Base-by-base conservation (phyloP, 2,888 invertebrate genomes). In the Eupithecia subfuscata region DNA sequence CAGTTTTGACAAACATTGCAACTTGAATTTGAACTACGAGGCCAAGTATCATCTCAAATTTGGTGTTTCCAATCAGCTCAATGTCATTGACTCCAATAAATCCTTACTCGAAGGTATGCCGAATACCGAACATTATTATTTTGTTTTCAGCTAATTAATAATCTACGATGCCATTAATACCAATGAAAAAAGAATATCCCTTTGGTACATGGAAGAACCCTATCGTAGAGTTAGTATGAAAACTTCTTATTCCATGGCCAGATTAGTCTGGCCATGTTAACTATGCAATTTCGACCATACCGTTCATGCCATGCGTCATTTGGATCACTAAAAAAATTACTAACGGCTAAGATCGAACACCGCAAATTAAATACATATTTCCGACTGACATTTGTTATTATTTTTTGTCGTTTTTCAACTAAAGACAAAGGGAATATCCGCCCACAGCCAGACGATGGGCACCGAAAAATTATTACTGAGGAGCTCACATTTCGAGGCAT, bases 381-480 rank as follows among this genome's bases (percentile, higher is more conserved):
- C 85, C 84, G 87, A 87, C 90, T 91, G 93, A 91, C 92, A 87
- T 92, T 91, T 89, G 83, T 83, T 82, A 84, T 81, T 56, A 84
- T 87, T 91, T 90, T 92, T 89, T 86, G 83, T 86, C 85, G 83
- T 89, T 91, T 91, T 89, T 83, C 86, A 83, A 85, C 83, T 87
- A 90, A 92, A 94, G 92, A 94, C 94, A 94, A 95, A 94, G 92
- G 90, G 88, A 80, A 90, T 89, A 90, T 90, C 91, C 94, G 91
- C 94, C 94, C 93, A 94, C 93, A 88, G 87, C 85, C 87, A 85
- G 85, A 85, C 85, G 88, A 89, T 91, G 90, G 90, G 90, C 88
- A 88, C 90, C 91, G 85, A 93, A 89, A 67, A 94, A 94, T 94
- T 93, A 94, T 94, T 92, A 94, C 90, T 88, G 89, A 83, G 85